Base-by-base conservation (phyloP, 2,797 vertebrate species). In the Urosaurus nigricauda region DNA sequence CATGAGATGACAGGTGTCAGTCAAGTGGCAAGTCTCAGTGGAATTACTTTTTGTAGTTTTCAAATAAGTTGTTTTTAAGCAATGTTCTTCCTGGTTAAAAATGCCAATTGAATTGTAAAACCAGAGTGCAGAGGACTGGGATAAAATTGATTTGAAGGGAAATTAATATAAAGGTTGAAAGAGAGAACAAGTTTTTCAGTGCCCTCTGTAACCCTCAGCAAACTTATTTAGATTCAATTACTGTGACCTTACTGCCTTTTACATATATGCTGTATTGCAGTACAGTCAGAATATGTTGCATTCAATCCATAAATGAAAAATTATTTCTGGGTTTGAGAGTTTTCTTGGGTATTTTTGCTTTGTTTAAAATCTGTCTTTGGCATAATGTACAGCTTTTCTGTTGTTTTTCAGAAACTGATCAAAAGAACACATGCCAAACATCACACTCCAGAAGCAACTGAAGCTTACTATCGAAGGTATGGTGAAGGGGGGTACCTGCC, bases 1-100 rank as follows among this genome's bases (percentile, higher is more conserved):
- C 99, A 99, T 99, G 98, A 98, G 96, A 97, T 98, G 99, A 99
- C 98, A 98, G 98, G 97, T 99, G 99, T 99, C 99, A 99, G 98
- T 99, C 99, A 99, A 98, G 97, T 98, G 96, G 97, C 97, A 97
- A 96, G 98, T 98, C 98, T 98, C 98, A 85, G 96, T 95, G 98
- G 98, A 98, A 99, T 99, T 98, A 98, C 97, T 97, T 98, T 98
- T 97, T 98, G 98, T 98, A 98, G 98, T 98, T 99, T 98, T 98
- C 98, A 98, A 98, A 98, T 99, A 98, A 98, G 98, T 98, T 97
- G 97, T 97, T 98, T 98, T 99, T 98, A 98, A 99, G 97, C 98
- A 97, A 95, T 97, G 97, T 97, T 98, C 98, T 98, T 98, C 96
- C 96, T 97, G 92, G 95, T 96, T 96, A 97, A 97, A 97, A 98